Conservation (phyloP, 2,113 vertebrate genomes). For the Pteronura brasiliensis region DNA sequence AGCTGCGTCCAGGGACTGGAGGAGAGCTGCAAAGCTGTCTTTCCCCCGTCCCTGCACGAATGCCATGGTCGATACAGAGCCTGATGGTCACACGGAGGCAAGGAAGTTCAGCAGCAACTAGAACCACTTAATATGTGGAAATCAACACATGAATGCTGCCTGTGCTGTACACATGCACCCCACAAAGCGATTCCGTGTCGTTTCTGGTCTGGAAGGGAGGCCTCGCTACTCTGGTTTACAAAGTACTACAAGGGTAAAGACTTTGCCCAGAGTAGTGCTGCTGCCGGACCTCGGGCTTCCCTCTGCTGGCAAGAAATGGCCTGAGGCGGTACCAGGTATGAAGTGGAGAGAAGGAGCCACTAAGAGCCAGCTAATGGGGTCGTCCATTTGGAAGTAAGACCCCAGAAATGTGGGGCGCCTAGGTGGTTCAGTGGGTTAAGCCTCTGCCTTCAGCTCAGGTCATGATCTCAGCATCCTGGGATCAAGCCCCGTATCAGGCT, state of each 20-base stretch:
- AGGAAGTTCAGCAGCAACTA: neutral
- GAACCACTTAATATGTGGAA: neutral
- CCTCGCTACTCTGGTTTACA: neutral
- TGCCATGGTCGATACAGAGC: neutral
- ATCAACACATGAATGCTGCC: neutral
- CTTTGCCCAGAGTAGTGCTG: neutral
- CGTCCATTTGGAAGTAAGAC: neutral
- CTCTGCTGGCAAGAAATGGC: neutral
- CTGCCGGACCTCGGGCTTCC: neutral
- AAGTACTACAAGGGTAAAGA: neutral
- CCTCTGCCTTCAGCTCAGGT: too few species aligned
- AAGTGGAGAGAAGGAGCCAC: neutral
- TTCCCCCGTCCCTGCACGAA: neutral
- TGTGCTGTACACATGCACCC: neutral
- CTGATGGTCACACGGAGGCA: neutral
- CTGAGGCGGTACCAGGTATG: neutral
- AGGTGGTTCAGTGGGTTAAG: too few species aligned
- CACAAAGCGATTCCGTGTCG: neutral
- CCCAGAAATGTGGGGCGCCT: neutral
- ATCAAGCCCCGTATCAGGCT: too few species aligned
- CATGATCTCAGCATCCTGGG: too few species aligned
- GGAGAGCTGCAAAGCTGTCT: neutral
- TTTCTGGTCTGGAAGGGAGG: neutral
- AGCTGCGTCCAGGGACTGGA: slow-evolving; percentile 12
- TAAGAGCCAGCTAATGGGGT: neutral